phyloP scores from a whole-genome alignment of 2,888 invertebrate genomes.

The Leptarthrus brevirostris region DNA sequence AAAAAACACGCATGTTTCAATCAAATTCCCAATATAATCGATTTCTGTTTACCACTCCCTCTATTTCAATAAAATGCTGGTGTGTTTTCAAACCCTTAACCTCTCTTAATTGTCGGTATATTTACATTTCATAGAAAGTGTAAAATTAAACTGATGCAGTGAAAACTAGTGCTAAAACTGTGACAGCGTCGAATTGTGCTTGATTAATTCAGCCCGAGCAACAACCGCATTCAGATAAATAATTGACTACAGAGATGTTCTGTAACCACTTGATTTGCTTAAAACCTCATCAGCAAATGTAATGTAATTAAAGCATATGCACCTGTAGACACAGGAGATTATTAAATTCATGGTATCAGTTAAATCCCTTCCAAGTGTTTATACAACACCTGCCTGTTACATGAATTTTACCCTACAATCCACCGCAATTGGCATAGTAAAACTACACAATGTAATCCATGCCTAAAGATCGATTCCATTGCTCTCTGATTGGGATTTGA shows the following conservation, averaged over 20 bases:
- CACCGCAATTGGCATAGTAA: not conserved
- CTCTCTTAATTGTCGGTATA: no score
- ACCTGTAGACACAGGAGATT: not conserved
- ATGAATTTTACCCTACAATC: not conserved
- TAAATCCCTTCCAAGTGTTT: conserved; percentile 22
- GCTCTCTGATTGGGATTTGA: not conserved
- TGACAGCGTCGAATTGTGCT: no score
- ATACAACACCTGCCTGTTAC: not conserved
- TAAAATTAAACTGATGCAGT: no score
- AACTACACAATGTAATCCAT: not conserved
- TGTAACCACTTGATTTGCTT: conserved; percentile 34
- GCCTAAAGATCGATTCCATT: not conserved
- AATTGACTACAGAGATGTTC: conserved; percentile 27
- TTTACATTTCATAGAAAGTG: no score
- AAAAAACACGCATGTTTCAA: no score
- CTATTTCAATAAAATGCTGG: no score
- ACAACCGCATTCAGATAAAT: conserved; percentile 28
- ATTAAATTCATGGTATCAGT: not conserved
- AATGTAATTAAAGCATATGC: conserved; percentile 8
- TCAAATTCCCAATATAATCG: no score
- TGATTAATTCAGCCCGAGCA: conserved; percentile 17
- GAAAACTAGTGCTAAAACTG: no score
- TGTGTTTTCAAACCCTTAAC: no score
- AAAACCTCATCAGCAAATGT: conserved; percentile 31
- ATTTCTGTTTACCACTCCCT: no score